Base-by-base conservation (phyloP, 2,888 invertebrate species). In the Chrysopilus asiliformis region DNA sequence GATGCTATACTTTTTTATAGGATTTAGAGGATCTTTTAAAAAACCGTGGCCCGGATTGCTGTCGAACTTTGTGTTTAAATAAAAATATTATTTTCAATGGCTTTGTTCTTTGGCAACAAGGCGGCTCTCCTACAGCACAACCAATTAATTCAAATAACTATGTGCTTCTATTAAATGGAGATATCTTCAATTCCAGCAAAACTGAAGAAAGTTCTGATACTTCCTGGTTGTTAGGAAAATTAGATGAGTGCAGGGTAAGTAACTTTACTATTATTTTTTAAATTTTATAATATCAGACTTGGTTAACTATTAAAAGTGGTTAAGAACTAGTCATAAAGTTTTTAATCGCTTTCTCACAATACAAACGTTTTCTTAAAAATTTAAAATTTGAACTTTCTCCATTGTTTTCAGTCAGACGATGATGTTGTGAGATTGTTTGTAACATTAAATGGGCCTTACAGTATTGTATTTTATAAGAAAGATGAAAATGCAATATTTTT, bases 81-180 rank as follows among this genome's bases (percentile, higher is more conserved):
- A n/a, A n/a, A n/a, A n/a, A n/a, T n/a, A n/a, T n/a, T n/a, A n/a
- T n/a, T n/a, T 51, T 60, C 19, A 48, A 43, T 53, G 72, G 72
- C 7, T 65, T 70, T 44, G 81, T 91, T 6, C 65, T 94, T 32
- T 90, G 91, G 82, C 79, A 86, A 60, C 85, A 91, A 65, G 93
- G 93, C 3, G 41, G 46, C 2, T 38, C 57, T 13, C 52, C 76
- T 3, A 68, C 70, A 3, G 47, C 51, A 19, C 94, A 94, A 56
- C 94, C 94, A 1, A 35, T 71, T 17, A 68, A 73, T 55, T 59
- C 61, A 8, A 55, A 68, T 24, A 66, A 69, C 16, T 77, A 81
- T 43, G 55, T 79, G 36, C 65, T 94, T 37, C 58, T 90, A 15
- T 90, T 82, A 68, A 94, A 94, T 67, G 94, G 93, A 18, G 93